Evolutionary conservation across 2,888 invertebrate genomes (phyloP).

Genomic region (Seira ritae): DNA sequence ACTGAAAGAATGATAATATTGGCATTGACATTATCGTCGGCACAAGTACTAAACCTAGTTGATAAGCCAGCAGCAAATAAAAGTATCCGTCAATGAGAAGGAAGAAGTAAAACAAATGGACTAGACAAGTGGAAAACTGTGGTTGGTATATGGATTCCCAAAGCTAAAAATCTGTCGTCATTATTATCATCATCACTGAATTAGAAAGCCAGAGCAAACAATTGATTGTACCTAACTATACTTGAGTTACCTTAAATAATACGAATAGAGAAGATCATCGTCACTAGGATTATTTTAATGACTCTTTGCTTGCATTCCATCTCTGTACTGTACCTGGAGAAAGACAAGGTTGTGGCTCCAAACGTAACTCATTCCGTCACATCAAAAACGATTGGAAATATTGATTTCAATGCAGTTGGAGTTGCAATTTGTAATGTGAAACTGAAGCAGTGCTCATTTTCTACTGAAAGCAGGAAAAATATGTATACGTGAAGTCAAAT

Average conservation of each 20-base stretch:
- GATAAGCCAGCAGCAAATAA: no score
- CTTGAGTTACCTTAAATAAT: conserved; percentile 7
- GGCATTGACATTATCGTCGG: not conserved
- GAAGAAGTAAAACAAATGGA: not conserved
- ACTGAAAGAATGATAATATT: not conserved
- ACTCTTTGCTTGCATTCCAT: not conserved
- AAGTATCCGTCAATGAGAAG: not conserved
- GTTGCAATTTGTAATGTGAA: not conserved
- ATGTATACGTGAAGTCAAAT: not conserved
- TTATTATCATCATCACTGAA: no score
- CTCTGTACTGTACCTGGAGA: not conserved
- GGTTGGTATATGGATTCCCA: no score
- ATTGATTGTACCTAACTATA: not conserved
- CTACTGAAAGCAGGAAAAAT: not conserved
- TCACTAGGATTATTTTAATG: not conserved
- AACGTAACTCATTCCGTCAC: conserved; percentile 5
- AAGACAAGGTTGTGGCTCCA: conserved; percentile 8
- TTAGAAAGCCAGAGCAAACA: not conserved
- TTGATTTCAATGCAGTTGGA: not conserved
- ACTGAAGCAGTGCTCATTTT: not conserved
- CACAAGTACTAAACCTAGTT: not conserved
- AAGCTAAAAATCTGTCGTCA: no score
- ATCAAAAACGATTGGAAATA: conserved; percentile 10
- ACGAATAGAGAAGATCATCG: not conserved
- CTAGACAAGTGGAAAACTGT: not conserved